A percentile compares a stretch with the other conserved stretches of the same genome.
Conservation (phyloP, 2,113 vertebrate species). For the Micronycteris hirsuta region DNA sequence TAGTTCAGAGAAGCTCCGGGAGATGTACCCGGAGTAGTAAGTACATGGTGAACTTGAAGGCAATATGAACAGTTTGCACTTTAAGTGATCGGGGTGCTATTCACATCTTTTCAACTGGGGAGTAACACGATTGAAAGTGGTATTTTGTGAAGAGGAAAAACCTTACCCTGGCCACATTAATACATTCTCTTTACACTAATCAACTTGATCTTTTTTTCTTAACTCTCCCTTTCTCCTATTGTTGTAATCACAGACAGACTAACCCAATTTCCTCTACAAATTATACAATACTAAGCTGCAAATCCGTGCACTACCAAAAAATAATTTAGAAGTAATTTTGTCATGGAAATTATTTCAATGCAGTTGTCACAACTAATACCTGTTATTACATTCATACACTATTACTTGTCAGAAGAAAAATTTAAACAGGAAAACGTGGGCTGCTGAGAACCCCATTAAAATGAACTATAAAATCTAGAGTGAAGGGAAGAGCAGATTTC, state of each 20-base stretch:
- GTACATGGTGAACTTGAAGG: not conserved
- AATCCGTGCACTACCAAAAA: not conserved
- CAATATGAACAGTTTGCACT: not conserved
- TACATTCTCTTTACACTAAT: not conserved
- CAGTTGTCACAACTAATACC: constrained; percentile 51
- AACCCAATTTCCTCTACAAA: not conserved
- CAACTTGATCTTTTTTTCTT: not conserved
- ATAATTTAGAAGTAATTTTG: constrained; percentile 56
- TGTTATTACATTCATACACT: constrained; percentile 33
- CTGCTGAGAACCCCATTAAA: constrained; percentile 40
- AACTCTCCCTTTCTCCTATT: not conserved
- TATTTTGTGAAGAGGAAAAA: not conserved
- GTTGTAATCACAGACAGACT: not conserved
- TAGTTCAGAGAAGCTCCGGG: not conserved
- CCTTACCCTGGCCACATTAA: not conserved
- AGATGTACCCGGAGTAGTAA: not conserved
- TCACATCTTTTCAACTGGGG: not conserved
- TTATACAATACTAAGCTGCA: constrained; percentile 14
- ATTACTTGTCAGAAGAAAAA: constrained; percentile 53
- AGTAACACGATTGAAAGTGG: not conserved
- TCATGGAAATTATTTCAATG: constrained; percentile 40
- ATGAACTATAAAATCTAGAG: not conserved
- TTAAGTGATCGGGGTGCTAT: not conserved
- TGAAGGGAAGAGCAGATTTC: constrained; percentile 9
- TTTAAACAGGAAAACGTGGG: constrained; percentile 60